Conservation (phyloP, 2,797 vertebrate genomes). For the Paratrypauchen microcephalus region DNA sequence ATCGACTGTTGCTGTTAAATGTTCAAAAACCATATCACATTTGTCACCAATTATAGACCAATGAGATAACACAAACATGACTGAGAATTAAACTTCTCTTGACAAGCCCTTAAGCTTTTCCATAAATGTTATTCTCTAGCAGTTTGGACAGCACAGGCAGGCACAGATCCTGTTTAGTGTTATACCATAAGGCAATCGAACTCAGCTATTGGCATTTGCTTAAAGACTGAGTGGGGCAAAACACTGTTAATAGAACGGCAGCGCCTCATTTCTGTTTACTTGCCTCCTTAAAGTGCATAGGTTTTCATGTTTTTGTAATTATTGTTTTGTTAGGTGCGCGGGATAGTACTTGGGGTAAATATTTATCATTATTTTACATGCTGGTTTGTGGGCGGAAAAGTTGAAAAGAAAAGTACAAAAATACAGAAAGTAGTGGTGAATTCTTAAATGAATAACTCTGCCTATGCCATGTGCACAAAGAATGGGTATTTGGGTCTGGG, state of each 20-base stretch:
- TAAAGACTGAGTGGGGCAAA: slow-evolving; percentile 37
- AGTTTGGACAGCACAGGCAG: slow-evolving; percentile 51
- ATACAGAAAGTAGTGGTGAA: too few relatives aligned
- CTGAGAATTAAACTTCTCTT: slow-evolving; percentile 30
- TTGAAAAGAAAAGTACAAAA: too few relatives aligned
- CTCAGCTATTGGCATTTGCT: slow-evolving; percentile 47
- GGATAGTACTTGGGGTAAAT: too few relatives aligned
- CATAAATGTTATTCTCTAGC: slow-evolving; percentile 28
- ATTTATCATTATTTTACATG: too few relatives aligned
- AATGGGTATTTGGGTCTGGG: too few relatives aligned
- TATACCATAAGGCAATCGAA: slow-evolving; percentile 72
- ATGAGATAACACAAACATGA: slow-evolving; percentile 22
- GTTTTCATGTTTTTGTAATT: too few relatives aligned
- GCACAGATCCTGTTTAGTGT: slow-evolving; percentile 55
- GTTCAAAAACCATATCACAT: slow-evolving; percentile 34
- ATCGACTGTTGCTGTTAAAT: slow-evolving; percentile 69
- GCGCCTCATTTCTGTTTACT: neutral
- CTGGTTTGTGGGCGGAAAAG: too few relatives aligned
- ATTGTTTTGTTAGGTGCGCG: too few relatives aligned
- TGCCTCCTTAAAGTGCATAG: neutral
- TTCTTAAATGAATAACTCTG: too few relatives aligned
- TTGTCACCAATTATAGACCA: slow-evolving; percentile 32
- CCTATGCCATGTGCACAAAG: too few relatives aligned
- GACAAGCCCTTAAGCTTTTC: slow-evolving; percentile 53
- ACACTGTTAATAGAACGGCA: slow-evolving; percentile 12